phyloP scores from a whole-genome alignment of 2,113 vertebrate genomes.

The Mobula birostris region DNA sequence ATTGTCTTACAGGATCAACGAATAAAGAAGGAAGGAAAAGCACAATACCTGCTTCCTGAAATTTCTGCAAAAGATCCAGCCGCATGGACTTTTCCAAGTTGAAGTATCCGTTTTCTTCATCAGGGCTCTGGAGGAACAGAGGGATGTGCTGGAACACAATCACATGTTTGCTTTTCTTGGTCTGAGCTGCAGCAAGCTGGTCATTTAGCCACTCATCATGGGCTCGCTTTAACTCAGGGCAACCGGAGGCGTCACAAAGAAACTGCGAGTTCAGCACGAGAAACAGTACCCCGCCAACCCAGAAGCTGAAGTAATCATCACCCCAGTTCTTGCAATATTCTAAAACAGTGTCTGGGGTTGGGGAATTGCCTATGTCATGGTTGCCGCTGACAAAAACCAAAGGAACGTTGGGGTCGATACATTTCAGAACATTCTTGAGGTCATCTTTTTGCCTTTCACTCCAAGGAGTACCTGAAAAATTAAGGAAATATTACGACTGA shows the following conservation, averaged over 20 bases:
- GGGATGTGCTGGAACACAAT: constrained; percentile 94
- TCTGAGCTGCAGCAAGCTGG: constrained; percentile 60
- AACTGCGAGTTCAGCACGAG: constrained; percentile 92
- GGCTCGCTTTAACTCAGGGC: constrained; percentile 65
- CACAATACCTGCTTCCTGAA: constrained; percentile 72
- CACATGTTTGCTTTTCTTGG: constrained; percentile 60
- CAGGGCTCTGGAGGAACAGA: constrained; percentile 64
- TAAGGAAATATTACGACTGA: neutral
- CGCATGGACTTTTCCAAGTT: constrained; percentile 70
- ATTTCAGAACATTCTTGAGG: constrained; percentile 66
- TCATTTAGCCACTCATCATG: constrained; percentile 80
- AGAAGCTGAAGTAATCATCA: constrained; percentile 94
- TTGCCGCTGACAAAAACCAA: constrained; percentile 90
- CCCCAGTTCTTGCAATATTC: constrained; percentile 77
- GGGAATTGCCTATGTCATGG: constrained; percentile 82
- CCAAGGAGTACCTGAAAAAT: constrained; percentile 62
- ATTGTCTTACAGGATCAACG: neutral
- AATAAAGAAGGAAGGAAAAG: neutral
- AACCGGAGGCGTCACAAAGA: constrained; percentile 69
- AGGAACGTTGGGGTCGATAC: constrained; percentile 65
- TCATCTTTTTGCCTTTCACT: constrained; percentile 72
- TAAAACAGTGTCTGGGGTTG: constrained; percentile 65
- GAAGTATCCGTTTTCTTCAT: constrained; percentile 85
- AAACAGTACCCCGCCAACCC: constrained; percentile 84
- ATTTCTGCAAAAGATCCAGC: constrained; percentile 66